Evolutionary conservation across 2,797 vertebrate species (phyloP), one percentile per base, ranked within the genome.

Genomic region (Pangasius sanitwongsei): DNA sequence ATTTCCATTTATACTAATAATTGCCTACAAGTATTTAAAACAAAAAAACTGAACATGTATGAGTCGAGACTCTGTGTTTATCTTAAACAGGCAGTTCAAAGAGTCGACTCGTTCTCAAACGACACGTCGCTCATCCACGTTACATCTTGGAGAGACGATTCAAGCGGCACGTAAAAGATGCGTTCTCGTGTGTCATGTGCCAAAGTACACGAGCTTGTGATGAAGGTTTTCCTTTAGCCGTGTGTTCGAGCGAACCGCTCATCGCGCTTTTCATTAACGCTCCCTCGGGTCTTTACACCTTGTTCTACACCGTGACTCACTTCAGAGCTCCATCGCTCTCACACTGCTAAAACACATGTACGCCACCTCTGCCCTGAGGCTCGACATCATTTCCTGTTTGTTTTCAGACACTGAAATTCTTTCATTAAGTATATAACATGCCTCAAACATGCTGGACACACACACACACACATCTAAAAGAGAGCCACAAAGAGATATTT

Each of bases 271-370:
- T 25, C 89, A 55, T 88, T 95, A 94, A 94, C 91, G 89, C 41
- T 92, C 87, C 93, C 93, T 92, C 91, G 86, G 95, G 95, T 93
- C 92, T 93, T 92, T 93, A 94, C 95, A 96, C 95, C 95, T 96
- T 96, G 92, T 93, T 93, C 91, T 87, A 88, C 92, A 83, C 53
- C 11, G 65, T 85, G 83, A 85, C 63, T 85, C 83, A 53, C 83
- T 31, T 84, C 41, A 5, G 41, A 20, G 28, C 28, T 16, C 44
- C 12, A 2, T 50, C 48, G 41, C 63, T 20, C 48, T 70, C 65
- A 9, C 65, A 18, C 82, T 65, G 11, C 59, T 69, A 69, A 86
- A 86, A 91, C 85, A 91, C 84, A 92, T 92, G 74, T 70, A 89
- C 59, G 16, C 89, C 87, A 92, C 91, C 93, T 94, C 94, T 94